These are phyloP conservation scores for Macrosteles quadrilineatus DNA, from an alignment of 1,140 invertebrate genomes.

Conservation along the genomic window DNA sequence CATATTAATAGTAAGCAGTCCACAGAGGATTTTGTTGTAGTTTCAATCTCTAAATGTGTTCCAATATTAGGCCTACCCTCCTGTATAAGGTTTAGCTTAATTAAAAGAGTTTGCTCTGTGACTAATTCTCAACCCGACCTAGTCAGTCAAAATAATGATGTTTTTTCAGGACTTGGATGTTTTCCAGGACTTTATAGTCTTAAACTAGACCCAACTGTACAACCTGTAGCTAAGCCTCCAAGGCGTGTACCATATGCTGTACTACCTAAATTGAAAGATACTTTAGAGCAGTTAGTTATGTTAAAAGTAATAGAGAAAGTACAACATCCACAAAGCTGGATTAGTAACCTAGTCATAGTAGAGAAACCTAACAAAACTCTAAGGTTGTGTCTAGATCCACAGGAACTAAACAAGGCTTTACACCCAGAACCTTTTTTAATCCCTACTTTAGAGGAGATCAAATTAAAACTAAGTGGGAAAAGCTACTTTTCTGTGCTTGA, in stretches of 20 bases:
- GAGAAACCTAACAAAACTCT: no score
- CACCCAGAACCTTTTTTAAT: no score
- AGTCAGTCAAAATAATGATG: background rate
- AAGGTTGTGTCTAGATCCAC: no score
- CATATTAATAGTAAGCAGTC: no score
- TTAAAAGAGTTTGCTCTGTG: background rate
- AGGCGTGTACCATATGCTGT: background rate
- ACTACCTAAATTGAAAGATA: background rate
- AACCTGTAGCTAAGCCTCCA: background rate
- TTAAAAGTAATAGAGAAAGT: conserved; percentile 2
- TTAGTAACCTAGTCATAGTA: background rate
- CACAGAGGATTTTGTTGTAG: background rate
- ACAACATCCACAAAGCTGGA: background rate
- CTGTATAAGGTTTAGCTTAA: background rate
- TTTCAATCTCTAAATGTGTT: background rate
- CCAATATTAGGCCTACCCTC: no score
- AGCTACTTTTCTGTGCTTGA: no score
- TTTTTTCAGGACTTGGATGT: background rate
- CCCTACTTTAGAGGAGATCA: no score
- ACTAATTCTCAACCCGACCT: background rate
- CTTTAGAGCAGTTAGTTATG: conserved; percentile 28
- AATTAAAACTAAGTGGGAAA: no score
- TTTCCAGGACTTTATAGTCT: background rate
- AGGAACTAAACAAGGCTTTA: no score
- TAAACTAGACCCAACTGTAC: background rate